phyloP scores from a whole-genome alignment of 2,888 invertebrate genomes.

The Epirrita christyi region DNA sequence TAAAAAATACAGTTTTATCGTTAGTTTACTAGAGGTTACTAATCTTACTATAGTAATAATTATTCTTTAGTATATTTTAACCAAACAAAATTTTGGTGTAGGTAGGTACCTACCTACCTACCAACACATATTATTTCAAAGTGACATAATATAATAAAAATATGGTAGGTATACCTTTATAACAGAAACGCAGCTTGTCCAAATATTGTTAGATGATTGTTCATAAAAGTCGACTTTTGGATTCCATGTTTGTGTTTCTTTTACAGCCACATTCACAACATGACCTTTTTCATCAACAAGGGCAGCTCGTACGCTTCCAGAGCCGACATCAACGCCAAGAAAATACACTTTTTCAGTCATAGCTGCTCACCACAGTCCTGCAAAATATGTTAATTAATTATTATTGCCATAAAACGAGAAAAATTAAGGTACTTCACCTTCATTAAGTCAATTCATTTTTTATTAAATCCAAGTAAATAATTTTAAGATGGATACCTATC shows the following conservation, averaged over 20 bases:
- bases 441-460: neutral
- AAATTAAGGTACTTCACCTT: neutral
- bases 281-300: conserved; percentile 89
- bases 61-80: no score
- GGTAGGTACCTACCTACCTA: no score
- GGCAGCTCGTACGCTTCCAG: conserved; percentile 95
- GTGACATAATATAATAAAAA: no score
- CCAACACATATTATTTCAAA: no score
- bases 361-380: conserved; percentile 12
- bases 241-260: conserved; percentile 90
- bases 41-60: no score
- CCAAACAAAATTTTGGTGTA: no score
- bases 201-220: conserved; percentile 96
- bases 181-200: conserved; percentile 89
- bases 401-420: no score
- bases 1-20: no score
- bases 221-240: conserved; percentile 92
- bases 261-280: conserved; percentile 86
- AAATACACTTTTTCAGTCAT: conserved; percentile 80
- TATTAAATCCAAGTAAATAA: no score
- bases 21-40: no score
- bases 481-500: neutral
- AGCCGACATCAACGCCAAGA: conserved; percentile 97
- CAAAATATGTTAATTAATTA: neutral
- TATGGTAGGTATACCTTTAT: conserved; percentile 84